Conservation (phyloP, 2,888 invertebrate species). For the Molorchus minor region DNA sequence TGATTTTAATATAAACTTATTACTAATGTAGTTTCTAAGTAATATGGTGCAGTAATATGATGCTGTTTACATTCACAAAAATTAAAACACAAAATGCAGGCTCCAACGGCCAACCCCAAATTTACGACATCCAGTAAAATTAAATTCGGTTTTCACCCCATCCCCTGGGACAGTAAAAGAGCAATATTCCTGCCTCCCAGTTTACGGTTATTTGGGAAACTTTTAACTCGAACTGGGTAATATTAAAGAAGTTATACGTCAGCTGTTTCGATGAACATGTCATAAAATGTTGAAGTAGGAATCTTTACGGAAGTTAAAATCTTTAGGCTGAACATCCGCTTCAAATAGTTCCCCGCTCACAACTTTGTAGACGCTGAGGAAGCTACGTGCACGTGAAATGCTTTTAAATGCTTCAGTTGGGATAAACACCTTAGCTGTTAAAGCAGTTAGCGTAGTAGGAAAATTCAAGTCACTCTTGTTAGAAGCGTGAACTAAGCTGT, state of each 20-base stretch:
- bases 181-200: not conserved
- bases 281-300: constrained; percentile 7
- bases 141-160: constrained; percentile 1
- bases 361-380: no score
- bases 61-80: no score
- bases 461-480: no score
- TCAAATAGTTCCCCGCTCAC: not conserved
- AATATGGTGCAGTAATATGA: no score
- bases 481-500: no score
- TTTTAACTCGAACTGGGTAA: constrained; percentile 4
- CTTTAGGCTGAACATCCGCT: constrained; percentile 23
- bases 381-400: not conserved
- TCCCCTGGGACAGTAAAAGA: constrained; percentile 1
- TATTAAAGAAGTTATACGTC: constrained; percentile 8
- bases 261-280: constrained; percentile 11
- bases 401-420: not conserved
- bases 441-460: not conserved
- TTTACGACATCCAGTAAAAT: not conserved
- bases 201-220: constrained; percentile 2
- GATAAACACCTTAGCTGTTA: not conserved
- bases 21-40: no score
- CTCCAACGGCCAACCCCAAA: not conserved
- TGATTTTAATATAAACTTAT: no score
- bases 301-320: constrained; percentile 23
- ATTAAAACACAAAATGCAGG: no score